phyloP scores from a whole-genome alignment of 30 jellyfish, hydroid and myxozoan genomes.

The Cassiopea andromeda region DNA sequence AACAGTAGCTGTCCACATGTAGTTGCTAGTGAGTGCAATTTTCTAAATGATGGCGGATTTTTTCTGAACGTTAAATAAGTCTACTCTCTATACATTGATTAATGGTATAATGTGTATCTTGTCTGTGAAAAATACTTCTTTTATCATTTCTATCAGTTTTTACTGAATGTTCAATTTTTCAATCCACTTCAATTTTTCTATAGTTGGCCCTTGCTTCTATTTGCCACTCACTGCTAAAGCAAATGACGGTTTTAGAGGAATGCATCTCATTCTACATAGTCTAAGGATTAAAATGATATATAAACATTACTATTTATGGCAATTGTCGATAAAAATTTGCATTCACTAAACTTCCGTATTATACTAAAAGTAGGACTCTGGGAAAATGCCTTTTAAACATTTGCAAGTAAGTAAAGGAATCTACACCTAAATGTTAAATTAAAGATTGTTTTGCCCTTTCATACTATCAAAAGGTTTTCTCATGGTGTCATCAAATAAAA shows the following conservation, averaged over 20 bases:
- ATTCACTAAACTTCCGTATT: background rate
- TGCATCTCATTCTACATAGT: background rate
- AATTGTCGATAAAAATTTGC: background rate
- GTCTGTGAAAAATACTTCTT: background rate
- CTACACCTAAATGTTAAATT: background rate
- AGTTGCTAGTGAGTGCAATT: background rate
- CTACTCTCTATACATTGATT: background rate
- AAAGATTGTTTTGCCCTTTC: background rate
- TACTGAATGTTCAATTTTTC: background rate
- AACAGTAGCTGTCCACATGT: background rate
- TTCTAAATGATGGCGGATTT: background rate
- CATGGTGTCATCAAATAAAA: background rate
- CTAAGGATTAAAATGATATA: background rate
- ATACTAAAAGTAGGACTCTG: background rate
- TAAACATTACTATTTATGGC: background rate
- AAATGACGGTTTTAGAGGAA: too few relatives aligned
- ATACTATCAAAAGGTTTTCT: background rate
- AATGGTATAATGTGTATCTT: background rate
- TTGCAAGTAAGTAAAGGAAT: background rate
- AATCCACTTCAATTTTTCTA: background rate
- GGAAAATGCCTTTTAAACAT: background rate
- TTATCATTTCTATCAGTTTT: background rate
- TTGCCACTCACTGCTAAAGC: background rate
- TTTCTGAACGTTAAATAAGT: background rate
- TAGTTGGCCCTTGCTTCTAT: background rate